These are phyloP conservation scores for Ectemnius lituratus DNA, from an alignment of 2,888 invertebrate genomes.

Conservation along the genomic window DNA sequence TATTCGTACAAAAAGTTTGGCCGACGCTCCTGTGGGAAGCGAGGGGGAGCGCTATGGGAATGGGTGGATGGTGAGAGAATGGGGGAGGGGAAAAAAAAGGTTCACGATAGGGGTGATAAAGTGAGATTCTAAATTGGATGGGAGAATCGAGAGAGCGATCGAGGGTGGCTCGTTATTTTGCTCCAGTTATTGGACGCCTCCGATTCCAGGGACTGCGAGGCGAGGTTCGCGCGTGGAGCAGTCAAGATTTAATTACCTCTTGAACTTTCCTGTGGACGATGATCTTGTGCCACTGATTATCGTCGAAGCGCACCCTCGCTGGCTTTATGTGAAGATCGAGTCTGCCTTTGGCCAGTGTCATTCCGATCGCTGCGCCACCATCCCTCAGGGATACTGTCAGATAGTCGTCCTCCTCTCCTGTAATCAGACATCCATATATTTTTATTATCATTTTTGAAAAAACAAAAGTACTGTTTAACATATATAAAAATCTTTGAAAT, in stretches of 20 bases:
- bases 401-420: constrained; percentile 94
- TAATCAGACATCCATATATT: constrained; percentile 52
- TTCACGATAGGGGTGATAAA: not conserved
- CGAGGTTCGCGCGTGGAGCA: not conserved
- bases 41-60: too few relatives aligned
- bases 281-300: constrained; percentile 97
- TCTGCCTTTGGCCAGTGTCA: constrained; percentile 94
- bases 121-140: constrained; percentile 12
- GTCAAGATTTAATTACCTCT: constrained; percentile 82
- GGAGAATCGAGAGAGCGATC: not conserved
- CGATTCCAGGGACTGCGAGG: not conserved
- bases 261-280: constrained; percentile 93
- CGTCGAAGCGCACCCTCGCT: constrained; percentile 93
- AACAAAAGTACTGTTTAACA: not conserved
- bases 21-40: too few relatives aligned
- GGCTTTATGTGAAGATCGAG: constrained; percentile 94
- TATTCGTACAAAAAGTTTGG: too few relatives aligned
- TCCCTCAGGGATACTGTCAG: constrained; percentile 93
- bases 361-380: constrained; percentile 91
- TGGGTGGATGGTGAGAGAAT: too few relatives aligned
- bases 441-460: not conserved
- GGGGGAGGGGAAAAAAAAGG: too few relatives aligned
- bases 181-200: constrained; percentile 4
- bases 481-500: too few relatives aligned
- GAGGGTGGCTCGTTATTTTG: constrained; percentile 15